These are phyloP conservation scores for Zaprionus lachaisei DNA, from an alignment of 1,140 invertebrate genomes.

Conservation along the genomic window DNA sequence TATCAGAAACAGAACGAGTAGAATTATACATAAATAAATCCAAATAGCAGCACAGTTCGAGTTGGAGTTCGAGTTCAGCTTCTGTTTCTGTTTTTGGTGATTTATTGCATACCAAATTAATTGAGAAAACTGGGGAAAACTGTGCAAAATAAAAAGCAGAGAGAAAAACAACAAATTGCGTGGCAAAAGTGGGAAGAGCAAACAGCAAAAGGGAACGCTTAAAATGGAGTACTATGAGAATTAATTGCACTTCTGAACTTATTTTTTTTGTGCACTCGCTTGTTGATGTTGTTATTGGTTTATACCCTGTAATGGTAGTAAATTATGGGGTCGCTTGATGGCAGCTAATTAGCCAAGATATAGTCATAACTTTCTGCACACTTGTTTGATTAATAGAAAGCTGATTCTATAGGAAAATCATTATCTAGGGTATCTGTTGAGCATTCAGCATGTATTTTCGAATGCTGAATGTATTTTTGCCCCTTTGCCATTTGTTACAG, in stretches of 20 bases:
- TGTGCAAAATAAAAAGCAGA: conserved; percentile 23
- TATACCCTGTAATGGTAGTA: not conserved
- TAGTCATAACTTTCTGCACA: not conserved
- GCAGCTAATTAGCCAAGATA: not conserved
- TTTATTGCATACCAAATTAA: conserved; percentile 63
- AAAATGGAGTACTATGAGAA: conserved; percentile 40
- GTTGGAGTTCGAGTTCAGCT: conserved; percentile 12
- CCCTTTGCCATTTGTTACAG: conserved; percentile 59
- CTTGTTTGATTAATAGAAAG: not conserved
- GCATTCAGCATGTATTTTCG: conserved; percentile 8
- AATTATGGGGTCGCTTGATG: not conserved
- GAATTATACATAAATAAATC: conserved; percentile 21
- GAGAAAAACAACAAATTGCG: conserved; percentile 6
- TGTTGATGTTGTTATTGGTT: conserved; percentile 7
- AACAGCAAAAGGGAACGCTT: conserved; percentile 31
- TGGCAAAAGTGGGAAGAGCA: conserved; percentile 11
- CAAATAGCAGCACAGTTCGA: conserved; percentile 4
- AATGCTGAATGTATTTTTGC: not conserved
- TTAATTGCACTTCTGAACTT: conserved; percentile 70
- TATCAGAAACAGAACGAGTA: conserved; percentile 2
- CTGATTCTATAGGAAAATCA: not conserved
- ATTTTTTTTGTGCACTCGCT: conserved; percentile 15
- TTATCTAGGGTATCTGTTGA: not conserved
- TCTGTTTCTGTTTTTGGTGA: conserved; percentile 30
- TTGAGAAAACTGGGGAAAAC: conserved; percentile 46